Evolutionary conservation across 2,113 vertebrate species (phyloP).

Genomic region (Thinocorus orbignyianus): DNA sequence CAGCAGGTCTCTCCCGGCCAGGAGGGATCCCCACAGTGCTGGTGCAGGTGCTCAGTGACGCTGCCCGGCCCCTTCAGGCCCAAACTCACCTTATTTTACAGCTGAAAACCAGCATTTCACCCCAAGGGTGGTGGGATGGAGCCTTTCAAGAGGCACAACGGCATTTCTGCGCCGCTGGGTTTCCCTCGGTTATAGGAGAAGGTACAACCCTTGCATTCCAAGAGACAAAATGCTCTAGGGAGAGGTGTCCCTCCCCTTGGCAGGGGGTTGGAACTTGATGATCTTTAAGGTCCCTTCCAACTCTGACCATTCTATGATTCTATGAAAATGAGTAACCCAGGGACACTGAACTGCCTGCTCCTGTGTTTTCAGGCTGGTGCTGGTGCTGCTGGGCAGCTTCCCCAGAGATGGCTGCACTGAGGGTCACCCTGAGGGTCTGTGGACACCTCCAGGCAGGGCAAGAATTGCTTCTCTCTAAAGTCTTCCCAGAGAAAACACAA

Average conservation of each 20-base stretch:
- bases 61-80: background rate
- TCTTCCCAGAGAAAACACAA: background rate
- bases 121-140: background rate
- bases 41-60: background rate
- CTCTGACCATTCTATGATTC: too few species aligned
- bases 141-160: background rate
- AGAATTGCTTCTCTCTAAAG: too few species aligned
- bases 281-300: too few species aligned
- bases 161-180: background rate
- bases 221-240: too few species aligned
- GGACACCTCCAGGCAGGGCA: background rate
- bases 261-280: too few species aligned
- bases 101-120: background rate
- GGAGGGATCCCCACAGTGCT: background rate
- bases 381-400: background rate
- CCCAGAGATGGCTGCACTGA: too few species aligned
- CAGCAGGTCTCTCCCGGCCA: fast-evolving
- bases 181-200: background rate
- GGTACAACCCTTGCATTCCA: background rate
- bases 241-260: too few species aligned
- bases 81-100: fast-evolving
- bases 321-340: background rate
- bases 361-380: background rate
- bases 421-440: background rate
- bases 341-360: background rate